A percentile compares a stretch with the other conserved stretches of the same genome.
Evolutionary conservation across 1,140 invertebrate genomes (phyloP).

Genomic region (Dysdera silvatica): DNA sequence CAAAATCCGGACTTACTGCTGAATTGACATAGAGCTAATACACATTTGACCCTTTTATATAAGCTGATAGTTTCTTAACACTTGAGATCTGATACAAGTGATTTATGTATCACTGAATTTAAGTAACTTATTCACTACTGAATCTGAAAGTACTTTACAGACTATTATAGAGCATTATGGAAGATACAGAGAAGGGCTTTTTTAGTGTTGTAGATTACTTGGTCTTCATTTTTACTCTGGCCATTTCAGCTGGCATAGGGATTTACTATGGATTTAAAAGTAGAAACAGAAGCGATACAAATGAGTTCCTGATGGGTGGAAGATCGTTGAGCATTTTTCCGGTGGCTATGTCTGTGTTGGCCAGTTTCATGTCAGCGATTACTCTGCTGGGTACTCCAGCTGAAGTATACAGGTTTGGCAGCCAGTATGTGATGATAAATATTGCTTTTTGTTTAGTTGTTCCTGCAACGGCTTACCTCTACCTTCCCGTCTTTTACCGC

Average conservation of each 20-base stretch:
- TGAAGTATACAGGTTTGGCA: conserved; percentile 73
- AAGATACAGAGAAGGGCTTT: too few relatives aligned
- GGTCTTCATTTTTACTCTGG: conserved; percentile 19
- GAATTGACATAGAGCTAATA: too few relatives aligned
- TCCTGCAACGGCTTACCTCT: conserved; percentile 69
- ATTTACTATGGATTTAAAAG: conserved; percentile 60
- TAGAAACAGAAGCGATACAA: conserved; percentile 55
- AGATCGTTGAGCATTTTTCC: conserved; percentile 71
- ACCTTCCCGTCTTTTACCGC: conserved; percentile 80
- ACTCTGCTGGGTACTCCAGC: conserved; percentile 65
- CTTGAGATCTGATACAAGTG: too few relatives aligned
- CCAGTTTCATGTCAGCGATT: conserved; percentile 50
- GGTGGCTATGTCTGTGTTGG: conserved; percentile 68
- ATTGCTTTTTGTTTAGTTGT: conserved; percentile 66
- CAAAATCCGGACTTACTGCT: too few relatives aligned
- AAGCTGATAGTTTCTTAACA: too few relatives aligned
- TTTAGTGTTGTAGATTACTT: conserved; percentile 19
- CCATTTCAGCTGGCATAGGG: conserved; percentile 40
- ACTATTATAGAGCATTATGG: too few relatives aligned
- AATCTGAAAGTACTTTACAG: too few relatives aligned
- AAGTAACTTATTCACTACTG: too few relatives aligned
- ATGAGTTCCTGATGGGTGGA: conserved; percentile 74
- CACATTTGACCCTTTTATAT: too few relatives aligned
- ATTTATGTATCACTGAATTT: too few relatives aligned
- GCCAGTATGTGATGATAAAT: conserved; percentile 71